Evolutionary conservation across 2,797 vertebrate genomes (phyloP).

Genomic region (Helarctos malayanus): DNA sequence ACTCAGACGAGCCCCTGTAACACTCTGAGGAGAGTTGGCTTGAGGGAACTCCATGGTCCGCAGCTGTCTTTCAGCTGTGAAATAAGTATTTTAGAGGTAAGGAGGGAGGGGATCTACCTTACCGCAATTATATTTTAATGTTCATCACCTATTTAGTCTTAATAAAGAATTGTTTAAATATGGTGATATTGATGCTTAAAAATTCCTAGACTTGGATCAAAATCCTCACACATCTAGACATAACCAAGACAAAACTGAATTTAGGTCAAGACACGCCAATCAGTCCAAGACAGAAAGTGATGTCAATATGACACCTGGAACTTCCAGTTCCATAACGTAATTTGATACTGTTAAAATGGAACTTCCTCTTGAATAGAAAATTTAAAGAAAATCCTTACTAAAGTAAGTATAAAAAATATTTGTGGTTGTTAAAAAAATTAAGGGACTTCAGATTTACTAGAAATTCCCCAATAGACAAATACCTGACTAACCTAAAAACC

Average conservation of each 20-base stretch:
- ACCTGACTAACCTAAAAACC: slow-evolving; percentile 34
- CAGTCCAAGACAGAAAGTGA: slow-evolving; percentile 24
- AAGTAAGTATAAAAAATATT: neutral
- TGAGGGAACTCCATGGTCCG: neutral
- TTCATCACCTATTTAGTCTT: neutral
- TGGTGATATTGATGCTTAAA: neutral
- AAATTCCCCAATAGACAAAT: neutral
- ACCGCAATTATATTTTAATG: neutral
- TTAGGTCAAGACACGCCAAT: neutral
- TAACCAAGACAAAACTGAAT: slow-evolving; percentile 21
- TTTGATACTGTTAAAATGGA: neutral
- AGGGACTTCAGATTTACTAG: slow-evolving; percentile 48
- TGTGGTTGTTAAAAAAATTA: slow-evolving; percentile 14
- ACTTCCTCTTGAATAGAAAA: neutral
- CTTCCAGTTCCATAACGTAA: neutral
- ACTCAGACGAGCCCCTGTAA: neutral
- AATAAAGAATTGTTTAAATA: slow-evolving; percentile 30
- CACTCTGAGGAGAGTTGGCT: neutral
- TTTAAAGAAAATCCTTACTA: neutral
- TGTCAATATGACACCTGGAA: neutral
- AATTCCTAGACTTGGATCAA: slow-evolving; percentile 17
- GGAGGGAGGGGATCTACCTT: neutral
- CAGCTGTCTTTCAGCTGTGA: neutral
- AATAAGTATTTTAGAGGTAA: neutral
- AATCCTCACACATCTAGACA: neutral